phyloP scores from a whole-genome alignment of 2,113 vertebrate species.

The Chloroceryle aenea region DNA sequence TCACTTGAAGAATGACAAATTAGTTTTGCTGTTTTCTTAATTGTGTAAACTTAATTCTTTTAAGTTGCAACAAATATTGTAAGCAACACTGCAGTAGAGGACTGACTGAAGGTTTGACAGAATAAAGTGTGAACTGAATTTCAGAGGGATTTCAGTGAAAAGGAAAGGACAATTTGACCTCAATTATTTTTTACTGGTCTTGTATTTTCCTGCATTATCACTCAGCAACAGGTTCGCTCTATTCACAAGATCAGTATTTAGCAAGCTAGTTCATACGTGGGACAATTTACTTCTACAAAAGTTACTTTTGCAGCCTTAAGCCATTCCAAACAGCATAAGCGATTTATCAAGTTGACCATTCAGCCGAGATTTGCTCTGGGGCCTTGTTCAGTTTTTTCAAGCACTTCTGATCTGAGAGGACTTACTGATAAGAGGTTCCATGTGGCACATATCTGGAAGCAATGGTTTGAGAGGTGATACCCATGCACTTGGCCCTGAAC shows the following conservation, averaged over 20 bases:
- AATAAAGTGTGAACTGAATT: not conserved
- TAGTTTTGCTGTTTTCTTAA: not conserved
- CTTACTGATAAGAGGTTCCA: not conserved
- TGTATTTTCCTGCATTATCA: not conserved
- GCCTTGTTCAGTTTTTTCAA: not conserved
- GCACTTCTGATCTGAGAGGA: not conserved
- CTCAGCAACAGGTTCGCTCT: not conserved
- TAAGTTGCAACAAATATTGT: not conserved
- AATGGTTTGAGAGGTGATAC: not conserved
- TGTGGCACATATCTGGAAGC: not conserved
- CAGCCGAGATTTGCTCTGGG: not conserved
- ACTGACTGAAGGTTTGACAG: not conserved
- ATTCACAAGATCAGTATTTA: not conserved
- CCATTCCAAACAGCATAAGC: not conserved
- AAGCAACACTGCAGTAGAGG: not conserved
- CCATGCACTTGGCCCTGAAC: not conserved
- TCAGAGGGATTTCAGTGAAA: not conserved
- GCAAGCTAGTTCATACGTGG: not conserved
- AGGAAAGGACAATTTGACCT: not conserved
- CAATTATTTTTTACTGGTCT: not conserved
- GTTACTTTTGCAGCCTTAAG: not conserved
- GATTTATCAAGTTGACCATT: not conserved
- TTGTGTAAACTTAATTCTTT: not conserved
- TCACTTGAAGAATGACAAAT: not conserved
- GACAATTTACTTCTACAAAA: not conserved